phyloP scores from a whole-genome alignment of 2,888 invertebrate genomes.

The Sinohyriopsis cumingii region DNA sequence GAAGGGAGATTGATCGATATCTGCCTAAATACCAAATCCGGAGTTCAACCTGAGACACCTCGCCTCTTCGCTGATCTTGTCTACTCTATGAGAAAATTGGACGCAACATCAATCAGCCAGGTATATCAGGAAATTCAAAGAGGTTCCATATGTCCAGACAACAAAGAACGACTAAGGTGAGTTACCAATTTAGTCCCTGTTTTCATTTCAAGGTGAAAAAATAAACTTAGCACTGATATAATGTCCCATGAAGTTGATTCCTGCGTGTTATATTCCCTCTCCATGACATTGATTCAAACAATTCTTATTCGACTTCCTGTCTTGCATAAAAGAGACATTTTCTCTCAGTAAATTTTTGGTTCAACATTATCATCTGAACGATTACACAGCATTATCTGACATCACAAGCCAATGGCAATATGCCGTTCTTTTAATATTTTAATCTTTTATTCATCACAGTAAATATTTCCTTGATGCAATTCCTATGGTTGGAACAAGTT shows the following conservation, averaged over 20 bases:
- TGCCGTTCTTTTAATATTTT: neutral
- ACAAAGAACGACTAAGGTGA: slow-evolving; percentile 53
- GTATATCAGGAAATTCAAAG: slow-evolving; percentile 49
- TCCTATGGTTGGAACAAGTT: slow-evolving; percentile 88
- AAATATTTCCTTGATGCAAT: slow-evolving; percentile 88
- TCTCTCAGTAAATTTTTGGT: no score
- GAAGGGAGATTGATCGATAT: slow-evolving; percentile 50
- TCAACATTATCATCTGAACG: no score
- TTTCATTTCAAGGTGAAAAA: neutral
- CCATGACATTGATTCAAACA: neutral
- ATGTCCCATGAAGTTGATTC: neutral
- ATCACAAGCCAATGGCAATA: neutral
- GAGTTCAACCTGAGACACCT: slow-evolving; percentile 72
- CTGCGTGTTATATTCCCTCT: neutral
- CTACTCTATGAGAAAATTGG: slow-evolving; percentile 68
- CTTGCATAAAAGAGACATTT: no score
- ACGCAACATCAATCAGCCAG: slow-evolving; percentile 61
- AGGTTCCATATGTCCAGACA: slow-evolving; percentile 46
- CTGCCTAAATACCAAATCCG: slow-evolving; percentile 58
- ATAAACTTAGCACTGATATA: neutral
- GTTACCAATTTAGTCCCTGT: neutral
- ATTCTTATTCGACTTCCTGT: neutral
- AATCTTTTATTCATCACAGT: slow-evolving; percentile 68
- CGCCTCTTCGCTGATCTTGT: slow-evolving; percentile 73
- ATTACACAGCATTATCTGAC: no score